phyloP scores from a whole-genome alignment of 2,113 vertebrate genomes.

The Antennarius striatus region DNA sequence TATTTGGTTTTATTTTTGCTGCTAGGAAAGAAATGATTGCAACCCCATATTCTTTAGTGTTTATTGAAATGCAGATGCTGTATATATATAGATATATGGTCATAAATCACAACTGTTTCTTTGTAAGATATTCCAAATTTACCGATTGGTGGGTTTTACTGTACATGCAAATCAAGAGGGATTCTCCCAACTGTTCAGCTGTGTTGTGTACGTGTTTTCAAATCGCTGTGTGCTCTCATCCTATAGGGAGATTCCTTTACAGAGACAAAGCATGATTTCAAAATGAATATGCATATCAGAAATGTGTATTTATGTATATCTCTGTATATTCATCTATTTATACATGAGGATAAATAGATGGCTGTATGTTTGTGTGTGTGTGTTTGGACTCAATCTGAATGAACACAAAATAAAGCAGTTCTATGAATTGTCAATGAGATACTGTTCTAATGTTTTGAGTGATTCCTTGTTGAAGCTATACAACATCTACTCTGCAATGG shows the following conservation, averaged over 20 bases:
- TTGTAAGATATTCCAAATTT: slow-evolving; percentile 62
- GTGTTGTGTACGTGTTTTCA: slow-evolving; percentile 76
- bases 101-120: slow-evolving; percentile 67
- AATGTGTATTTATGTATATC: slow-evolving; percentile 81
- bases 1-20: slow-evolving; percentile 81
- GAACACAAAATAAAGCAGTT: slow-evolving; percentile 80
- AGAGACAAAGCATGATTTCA: slow-evolving; percentile 79
- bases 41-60: slow-evolving; percentile 70
- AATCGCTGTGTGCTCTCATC: slow-evolving; percentile 74
- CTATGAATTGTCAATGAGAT: slow-evolving; percentile 69
- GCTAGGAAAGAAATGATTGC: slow-evolving; percentile 70
- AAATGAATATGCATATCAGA: slow-evolving; percentile 80
- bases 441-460: slow-evolving; percentile 9
- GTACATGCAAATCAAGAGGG: slow-evolving; percentile 72
- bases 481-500: not conserved
- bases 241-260: slow-evolving; percentile 72
- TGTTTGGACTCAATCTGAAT: slow-evolving; percentile 75
- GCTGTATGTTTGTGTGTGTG: slow-evolving; percentile 71
- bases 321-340: slow-evolving; percentile 82
- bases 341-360: slow-evolving; percentile 77
- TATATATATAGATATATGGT: slow-evolving; percentile 74
- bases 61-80: slow-evolving; percentile 65
- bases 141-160: slow-evolving; percentile 63
- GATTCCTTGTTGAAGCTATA: not conserved
- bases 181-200: slow-evolving; percentile 74